Evolutionary conservation across 2,113 vertebrate genomes (phyloP), one percentile per base, ranked within the genome.

Genomic region (Pimephales promelas): DNA sequence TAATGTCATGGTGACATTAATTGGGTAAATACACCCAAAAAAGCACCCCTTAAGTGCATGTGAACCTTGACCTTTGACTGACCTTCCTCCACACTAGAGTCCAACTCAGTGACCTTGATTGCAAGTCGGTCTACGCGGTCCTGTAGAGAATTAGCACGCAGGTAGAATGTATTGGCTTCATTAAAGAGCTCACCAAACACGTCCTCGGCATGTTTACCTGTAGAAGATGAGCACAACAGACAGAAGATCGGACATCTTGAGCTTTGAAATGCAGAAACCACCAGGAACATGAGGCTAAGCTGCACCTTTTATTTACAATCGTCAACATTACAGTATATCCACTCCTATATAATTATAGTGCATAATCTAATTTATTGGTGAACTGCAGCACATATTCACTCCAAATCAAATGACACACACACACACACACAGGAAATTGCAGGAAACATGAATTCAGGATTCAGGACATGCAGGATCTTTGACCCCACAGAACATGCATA

Each of bases 121-220:
- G 97, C 96, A 28, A 99, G 94, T 24, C 94, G 95, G 92, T 99
- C 97, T 26, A 98, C 96, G 76, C 97, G 96, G 90, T 98, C 97
- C 95, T 99, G 97, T 86, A 99, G 97, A 82, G 95, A 97, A 92
- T 98, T 98, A 83, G 97, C 95, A 84, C 97, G 95, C 89, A 95
- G 91, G 87, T 98, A 97, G 92, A 99, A 99, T 87, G 94, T 96
- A 93, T 97, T 98, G 83, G 97, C 97, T 90, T 99, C 97, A 79
- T 96, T 96, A 90, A 99, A 98, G 90, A 99, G 91, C 90, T 99
- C 97, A 36, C 97, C 96, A 87, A 98, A 99, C 89, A 99, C 95
- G 90, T 98, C 97, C 94, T 99, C 97, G 52, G 97, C 97, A 90
- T 99, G 97, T 89, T 96, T 97, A 93, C 97, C 97, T 99, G 47